Conservation (phyloP, 2,888 invertebrate species). For the Eilema caniola region DNA sequence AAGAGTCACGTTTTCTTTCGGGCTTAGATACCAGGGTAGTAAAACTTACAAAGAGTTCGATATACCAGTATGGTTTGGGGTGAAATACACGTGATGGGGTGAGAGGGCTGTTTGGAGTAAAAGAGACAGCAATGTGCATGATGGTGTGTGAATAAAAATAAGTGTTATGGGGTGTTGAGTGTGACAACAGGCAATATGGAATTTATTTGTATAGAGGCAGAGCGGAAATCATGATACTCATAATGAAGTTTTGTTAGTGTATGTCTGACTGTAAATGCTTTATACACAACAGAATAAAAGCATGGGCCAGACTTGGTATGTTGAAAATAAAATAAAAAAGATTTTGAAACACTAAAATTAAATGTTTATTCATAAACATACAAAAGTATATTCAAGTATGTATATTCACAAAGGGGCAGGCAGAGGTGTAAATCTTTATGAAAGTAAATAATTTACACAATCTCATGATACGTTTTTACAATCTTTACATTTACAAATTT, state of each 20-base stretch:
- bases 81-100: background rate
- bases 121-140: background rate
- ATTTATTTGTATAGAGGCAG: background rate
- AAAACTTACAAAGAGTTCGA: background rate
- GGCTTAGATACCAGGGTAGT: conserved; percentile 12
- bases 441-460: no score
- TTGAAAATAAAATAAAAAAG: background rate
- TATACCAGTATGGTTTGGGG: background rate
- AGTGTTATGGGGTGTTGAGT: background rate
- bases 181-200: background rate
- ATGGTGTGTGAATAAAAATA: background rate
- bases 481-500: background rate
- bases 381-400: no score
- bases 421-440: no score
- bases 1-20: conserved; percentile 12
- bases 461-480: no score
- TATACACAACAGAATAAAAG: background rate
- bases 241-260: background rate
- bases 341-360: no score
- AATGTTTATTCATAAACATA: no score
- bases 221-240: background rate
- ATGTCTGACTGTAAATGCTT: background rate
- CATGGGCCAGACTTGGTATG: background rate
- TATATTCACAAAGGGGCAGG: no score
- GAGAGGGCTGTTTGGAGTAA: background rate